Evolutionary conservation across 2,797 vertebrate genomes (phyloP).

Genomic region (Channallabes apus): DNA sequence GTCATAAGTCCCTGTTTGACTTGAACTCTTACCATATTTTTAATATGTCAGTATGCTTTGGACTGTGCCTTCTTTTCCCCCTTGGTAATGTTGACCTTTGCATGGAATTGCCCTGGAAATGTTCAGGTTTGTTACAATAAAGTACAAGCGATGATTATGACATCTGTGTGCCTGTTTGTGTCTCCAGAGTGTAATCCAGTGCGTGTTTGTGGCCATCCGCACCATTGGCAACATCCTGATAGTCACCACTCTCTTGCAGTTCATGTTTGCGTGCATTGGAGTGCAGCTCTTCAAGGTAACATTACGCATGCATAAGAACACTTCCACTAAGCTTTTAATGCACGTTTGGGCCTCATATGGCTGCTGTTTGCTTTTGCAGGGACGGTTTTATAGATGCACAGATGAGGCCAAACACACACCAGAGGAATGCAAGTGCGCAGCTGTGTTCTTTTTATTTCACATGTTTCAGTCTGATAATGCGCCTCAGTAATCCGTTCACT

Average conservation of each 20-base stretch:
- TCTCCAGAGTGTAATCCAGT: constrained; percentile 87
- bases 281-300: constrained; percentile 90
- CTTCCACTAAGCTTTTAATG: not conserved
- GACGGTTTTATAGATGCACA: constrained; percentile 95
- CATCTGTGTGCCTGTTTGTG: not conserved
- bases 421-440: constrained; percentile 89
- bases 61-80: too few species aligned
- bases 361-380: constrained; percentile 68
- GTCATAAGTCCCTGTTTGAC: too few species aligned
- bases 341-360: not conserved
- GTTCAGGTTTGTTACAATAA: not conserved
- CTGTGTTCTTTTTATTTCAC: not conserved
- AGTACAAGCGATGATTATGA: not conserved
- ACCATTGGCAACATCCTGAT: constrained; percentile 97
- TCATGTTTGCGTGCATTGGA: constrained; percentile 93
- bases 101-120: too few species aligned
- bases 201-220: constrained; percentile 91
- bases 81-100: too few species aligned
- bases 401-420: constrained; percentile 95
- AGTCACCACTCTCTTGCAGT: constrained; percentile 89
- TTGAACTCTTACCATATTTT: too few species aligned
- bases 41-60: too few species aligned
- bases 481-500: not conserved
- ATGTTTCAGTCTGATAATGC: not conserved
- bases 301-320: not conserved